Evolutionary conservation across 2,888 invertebrate genomes (phyloP).

Genomic region (Strigamia crassipes): DNA sequence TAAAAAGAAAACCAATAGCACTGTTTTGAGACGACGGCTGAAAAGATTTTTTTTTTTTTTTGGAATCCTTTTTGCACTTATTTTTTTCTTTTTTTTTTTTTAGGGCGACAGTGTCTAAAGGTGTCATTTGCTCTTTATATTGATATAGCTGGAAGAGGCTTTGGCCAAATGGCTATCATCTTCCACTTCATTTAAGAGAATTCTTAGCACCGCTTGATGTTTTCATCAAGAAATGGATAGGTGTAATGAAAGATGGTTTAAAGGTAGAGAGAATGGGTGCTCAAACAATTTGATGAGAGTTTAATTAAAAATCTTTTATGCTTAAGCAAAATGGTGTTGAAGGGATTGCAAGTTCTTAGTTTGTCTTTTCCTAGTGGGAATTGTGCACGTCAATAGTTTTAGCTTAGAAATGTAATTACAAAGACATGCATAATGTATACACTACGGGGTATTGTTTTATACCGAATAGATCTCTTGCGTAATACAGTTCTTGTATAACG

Average conservation of each 20-base stretch:
- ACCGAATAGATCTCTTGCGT: too few relatives aligned
- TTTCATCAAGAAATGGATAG: conserved; percentile 1
- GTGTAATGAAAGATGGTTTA: conserved; percentile 10
- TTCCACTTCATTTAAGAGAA: conserved; percentile 10
- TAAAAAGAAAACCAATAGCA: conserved; percentile 3
- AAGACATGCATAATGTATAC: too few relatives aligned
- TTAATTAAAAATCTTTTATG: neutral
- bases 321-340: neutral
- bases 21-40: conserved; percentile 10
- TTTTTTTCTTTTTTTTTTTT: conserved; percentile 5
- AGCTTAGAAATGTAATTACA: too few relatives aligned
- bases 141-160: conserved; percentile 4
- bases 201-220: conserved; percentile 10
- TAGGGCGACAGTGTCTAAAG: neutral
- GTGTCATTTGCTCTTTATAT: conserved; percentile 10
- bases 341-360: neutral
- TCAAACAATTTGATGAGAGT: neutral
- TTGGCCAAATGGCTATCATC: conserved; percentile 10
- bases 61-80: neutral
- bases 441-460: too few relatives aligned
- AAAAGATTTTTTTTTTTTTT: neutral
- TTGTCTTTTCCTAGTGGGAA: neutral
- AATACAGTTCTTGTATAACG: too few relatives aligned
- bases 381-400: too few relatives aligned
- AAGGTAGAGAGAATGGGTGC: neutral